Evolutionary conservation across 2,888 invertebrate species (phyloP).

Genomic region (Cetonia aurata): DNA sequence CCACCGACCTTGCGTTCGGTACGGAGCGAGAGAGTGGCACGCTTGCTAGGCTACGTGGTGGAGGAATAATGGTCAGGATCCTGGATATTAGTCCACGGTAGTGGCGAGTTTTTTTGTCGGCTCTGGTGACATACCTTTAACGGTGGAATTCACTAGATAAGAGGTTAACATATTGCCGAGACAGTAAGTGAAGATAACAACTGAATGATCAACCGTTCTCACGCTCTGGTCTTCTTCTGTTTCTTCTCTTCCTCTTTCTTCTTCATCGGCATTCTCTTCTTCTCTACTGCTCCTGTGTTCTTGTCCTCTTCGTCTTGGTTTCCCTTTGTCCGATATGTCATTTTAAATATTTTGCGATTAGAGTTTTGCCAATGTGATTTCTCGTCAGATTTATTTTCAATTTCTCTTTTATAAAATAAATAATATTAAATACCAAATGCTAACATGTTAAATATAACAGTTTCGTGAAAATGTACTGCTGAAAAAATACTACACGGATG

Average conservation of each 20-base stretch:
- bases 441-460: too few species aligned
- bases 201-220: constrained; percentile 62
- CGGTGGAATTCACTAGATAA: constrained; percentile 64
- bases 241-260: constrained; percentile 34
- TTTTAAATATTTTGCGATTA: constrained; percentile 42
- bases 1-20: not conserved
- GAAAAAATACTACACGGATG: too few species aligned
- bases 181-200: constrained; percentile 62
- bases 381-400: too few species aligned
- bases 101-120: constrained; percentile 63
- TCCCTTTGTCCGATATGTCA: constrained; percentile 16
- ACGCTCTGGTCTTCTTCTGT: constrained; percentile 55
- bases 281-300: not conserved
- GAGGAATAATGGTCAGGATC: constrained; percentile 48
- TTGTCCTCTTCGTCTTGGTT: constrained; percentile 7
- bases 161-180: constrained; percentile 65
- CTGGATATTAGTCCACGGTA: constrained; percentile 61
- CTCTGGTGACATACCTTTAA: constrained; percentile 64
- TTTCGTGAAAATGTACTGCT: too few species aligned
- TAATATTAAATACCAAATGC: too few species aligned
- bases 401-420: too few species aligned
- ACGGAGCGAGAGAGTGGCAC: constrained; percentile 3
- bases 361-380: constrained; percentile 22
- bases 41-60: constrained; percentile 41
- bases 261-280: constrained; percentile 14